Conservation (phyloP, 1,140 invertebrate species). For the Sitobion miscanthi region DNA sequence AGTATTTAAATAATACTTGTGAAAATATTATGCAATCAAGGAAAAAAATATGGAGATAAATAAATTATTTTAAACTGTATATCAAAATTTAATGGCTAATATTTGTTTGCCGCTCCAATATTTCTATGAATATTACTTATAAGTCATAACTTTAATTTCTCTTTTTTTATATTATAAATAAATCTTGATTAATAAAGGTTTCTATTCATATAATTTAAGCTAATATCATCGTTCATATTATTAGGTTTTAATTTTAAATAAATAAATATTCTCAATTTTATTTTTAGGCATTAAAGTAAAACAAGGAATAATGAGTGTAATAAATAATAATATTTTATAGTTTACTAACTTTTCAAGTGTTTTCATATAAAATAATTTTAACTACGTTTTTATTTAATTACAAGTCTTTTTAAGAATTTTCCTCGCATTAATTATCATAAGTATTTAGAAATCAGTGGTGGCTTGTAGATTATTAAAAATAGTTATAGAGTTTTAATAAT, state of each 20-base stretch:
- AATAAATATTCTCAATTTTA: background rate
- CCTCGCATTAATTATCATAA: background rate
- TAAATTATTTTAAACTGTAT: slow-evolving; percentile 24
- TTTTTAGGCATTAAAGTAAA: slow-evolving; percentile 1
- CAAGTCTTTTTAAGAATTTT: background rate
- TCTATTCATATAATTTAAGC: background rate
- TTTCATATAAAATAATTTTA: background rate
- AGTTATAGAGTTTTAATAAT: background rate
- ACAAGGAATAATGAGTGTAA: background rate
- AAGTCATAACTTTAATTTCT: background rate
- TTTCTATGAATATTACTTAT: slow-evolving; percentile 27
- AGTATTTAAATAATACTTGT: slow-evolving; percentile 81
- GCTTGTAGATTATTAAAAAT: background rate
- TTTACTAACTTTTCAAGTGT: background rate
- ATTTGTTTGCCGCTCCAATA: background rate
- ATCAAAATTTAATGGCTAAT: slow-evolving; percentile 1
- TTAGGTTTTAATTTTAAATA: background rate
- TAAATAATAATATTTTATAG: background rate
- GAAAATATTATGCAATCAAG: background rate
- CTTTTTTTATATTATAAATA: slow-evolving; percentile 27
- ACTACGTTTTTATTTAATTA: background rate
- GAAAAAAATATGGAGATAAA: background rate
- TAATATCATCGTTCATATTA: background rate
- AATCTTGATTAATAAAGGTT: slow-evolving; percentile 19
- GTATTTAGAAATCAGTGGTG: background rate